Percentiles rank a stretch among this genome's conserved stretches.
These are phyloP conservation scores for Drosophila willistoni DNA, from an alignment of 1,140 invertebrate genomes.

Conservation along the genomic window DNA sequence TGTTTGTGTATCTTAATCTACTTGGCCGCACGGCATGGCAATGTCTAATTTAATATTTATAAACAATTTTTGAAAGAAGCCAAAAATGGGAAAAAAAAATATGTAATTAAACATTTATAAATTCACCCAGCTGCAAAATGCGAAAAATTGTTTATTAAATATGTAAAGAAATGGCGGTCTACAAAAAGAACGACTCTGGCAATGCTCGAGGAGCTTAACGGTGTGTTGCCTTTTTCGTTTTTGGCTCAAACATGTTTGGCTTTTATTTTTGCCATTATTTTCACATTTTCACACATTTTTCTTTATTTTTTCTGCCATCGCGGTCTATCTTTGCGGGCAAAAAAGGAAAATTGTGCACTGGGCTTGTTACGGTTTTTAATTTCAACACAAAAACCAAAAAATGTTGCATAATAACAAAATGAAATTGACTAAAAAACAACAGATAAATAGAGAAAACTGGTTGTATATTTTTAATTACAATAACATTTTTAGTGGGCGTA, in stretches of 20 bases:
- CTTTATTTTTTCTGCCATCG: too few relatives aligned
- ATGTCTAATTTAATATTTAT: conserved; percentile 72
- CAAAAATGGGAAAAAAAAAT: conserved; percentile 6
- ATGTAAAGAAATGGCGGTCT: conserved; percentile 62
- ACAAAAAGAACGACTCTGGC: conserved; percentile 13
- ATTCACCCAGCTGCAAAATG: conserved; percentile 46
- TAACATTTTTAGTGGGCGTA: conserved; percentile 31
- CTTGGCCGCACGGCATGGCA: conserved; percentile 13
- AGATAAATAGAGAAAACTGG: conserved; percentile 28
- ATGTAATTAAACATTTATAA: conserved; percentile 47
- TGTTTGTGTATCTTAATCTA: conserved; percentile 49
- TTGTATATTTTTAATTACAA: conserved; percentile 69
- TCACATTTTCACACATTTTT: conserved; percentile 30
- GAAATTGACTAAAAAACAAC: conserved; percentile 25
- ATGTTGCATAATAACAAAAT: conserved; percentile 60
- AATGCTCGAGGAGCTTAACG: conserved; percentile 12
- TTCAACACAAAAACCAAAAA: conserved; percentile 8
- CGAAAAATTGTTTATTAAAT: conserved; percentile 65
- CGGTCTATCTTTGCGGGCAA: neutral
- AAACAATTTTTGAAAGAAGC: conserved; percentile 40
- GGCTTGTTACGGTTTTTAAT: conserved; percentile 10
- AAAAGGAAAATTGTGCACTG: conserved; percentile 1
- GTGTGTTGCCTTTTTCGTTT: conserved; percentile 1
- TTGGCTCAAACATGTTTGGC: conserved; percentile 45
- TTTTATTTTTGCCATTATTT: conserved; percentile 47